Evolutionary conservation across 2,888 invertebrate genomes (phyloP).

Genomic region (Hedychridium roseum): DNA sequence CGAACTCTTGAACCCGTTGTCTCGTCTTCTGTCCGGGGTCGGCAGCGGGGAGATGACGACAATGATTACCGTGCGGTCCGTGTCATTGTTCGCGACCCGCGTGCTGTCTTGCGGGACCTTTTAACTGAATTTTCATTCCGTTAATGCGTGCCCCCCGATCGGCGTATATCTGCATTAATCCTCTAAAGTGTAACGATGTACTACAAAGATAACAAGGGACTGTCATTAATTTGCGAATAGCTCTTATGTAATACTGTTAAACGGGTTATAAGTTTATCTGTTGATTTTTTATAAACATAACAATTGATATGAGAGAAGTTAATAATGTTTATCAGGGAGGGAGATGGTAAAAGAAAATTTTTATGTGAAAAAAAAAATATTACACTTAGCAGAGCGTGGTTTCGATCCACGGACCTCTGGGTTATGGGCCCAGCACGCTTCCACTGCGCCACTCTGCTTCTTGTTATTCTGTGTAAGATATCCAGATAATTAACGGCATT

Average conservation of each 20-base stretch:
- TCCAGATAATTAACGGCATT: neutral
- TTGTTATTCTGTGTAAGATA: constrained; percentile 1
- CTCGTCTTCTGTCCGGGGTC: constrained; percentile 36
- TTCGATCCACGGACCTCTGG: constrained; percentile 93
- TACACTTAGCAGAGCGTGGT: constrained; percentile 79
- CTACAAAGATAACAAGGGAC: too few relatives aligned
- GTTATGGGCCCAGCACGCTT: constrained; percentile 87
- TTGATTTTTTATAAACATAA: too few relatives aligned
- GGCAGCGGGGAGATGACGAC: constrained; percentile 40
- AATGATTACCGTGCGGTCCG: constrained; percentile 17
- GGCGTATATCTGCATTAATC: too few relatives aligned
- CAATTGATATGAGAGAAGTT: too few relatives aligned
- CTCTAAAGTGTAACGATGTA: too few relatives aligned
- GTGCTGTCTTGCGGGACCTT: constrained; percentile 42
- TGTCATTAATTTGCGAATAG: too few relatives aligned
- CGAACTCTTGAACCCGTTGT: constrained; percentile 52
- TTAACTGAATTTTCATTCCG: too few relatives aligned
- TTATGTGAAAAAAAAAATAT: constrained; percentile 6
- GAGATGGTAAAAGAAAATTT: neutral
- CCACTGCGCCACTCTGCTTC: constrained; percentile 84
- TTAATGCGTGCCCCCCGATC: too few relatives aligned
- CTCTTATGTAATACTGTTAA: too few relatives aligned
- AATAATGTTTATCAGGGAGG: too few relatives aligned
- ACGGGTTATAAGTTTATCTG: too few relatives aligned
- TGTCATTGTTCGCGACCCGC: constrained; percentile 27